Evolutionary conservation across 2,113 vertebrate species (phyloP).

Genomic region (Edolisoma coerulescens): DNA sequence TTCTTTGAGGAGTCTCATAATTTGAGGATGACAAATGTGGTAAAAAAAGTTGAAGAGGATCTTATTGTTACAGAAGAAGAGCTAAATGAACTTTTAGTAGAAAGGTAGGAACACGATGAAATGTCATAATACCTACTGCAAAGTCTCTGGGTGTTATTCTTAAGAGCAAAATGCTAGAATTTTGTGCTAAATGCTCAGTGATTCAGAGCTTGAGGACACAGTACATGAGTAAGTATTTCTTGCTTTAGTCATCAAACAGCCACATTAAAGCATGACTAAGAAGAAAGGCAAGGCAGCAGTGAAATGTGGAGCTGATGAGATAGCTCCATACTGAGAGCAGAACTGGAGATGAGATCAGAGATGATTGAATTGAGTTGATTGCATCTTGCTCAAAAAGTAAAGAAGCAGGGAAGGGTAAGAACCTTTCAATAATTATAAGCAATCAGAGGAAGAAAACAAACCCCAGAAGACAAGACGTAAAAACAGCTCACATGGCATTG

Average conservation of each 20-base stretch:
- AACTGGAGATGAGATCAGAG: neutral
- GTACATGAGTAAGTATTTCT: neutral
- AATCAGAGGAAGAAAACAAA: neutral
- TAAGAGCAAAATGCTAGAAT: neutral
- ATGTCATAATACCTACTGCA: neutral
- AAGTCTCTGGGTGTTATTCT: neutral
- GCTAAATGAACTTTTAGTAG: neutral
- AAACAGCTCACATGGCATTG: neutral
- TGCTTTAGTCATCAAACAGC: neutral
- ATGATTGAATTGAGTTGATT: neutral
- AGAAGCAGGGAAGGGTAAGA: neutral
- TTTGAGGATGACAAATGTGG: neutral
- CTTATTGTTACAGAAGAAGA: neutral
- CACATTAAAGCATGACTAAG: neutral
- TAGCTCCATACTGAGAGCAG: neutral
- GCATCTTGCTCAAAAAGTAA: neutral
- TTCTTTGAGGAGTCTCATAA: neutral
- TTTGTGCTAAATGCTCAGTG: neutral
- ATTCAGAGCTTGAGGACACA: neutral
- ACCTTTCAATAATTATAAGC: neutral
- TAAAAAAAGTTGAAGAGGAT: neutral
- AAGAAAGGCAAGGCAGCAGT: neutral
- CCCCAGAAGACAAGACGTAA: neutral
- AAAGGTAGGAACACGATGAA: neutral
- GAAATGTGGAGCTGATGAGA: neutral